phyloP scores from a whole-genome alignment of 2,797 vertebrate genomes.

The Poecilia picta region DNA sequence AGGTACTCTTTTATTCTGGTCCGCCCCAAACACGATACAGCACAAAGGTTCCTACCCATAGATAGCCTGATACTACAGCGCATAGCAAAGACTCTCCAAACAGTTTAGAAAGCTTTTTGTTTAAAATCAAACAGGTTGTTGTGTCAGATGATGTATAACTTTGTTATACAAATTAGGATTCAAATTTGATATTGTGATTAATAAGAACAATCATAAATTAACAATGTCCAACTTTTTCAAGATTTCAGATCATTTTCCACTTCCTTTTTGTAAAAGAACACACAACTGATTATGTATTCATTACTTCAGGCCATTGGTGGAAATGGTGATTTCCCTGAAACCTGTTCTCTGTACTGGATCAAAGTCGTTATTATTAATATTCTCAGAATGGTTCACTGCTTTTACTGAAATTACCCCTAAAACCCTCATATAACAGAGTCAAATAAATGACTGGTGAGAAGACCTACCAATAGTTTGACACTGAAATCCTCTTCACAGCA shows the following conservation, averaged over 20 bases:
- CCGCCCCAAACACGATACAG: too few species aligned
- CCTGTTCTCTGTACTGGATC: slow-evolving; percentile 1
- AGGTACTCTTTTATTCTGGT: too few species aligned
- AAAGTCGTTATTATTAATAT: neutral
- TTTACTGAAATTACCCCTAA: neutral
- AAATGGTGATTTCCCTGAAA: slow-evolving; percentile 3
- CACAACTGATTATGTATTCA: neutral
- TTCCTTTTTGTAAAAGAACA: neutral
- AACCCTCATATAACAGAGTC: neutral
- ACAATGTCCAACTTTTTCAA: neutral
- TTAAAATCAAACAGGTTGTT: neutral
- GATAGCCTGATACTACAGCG: too few species aligned
- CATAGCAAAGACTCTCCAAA: neutral
- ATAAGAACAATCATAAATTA: neutral
- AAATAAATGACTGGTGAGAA: slow-evolving; percentile 6
- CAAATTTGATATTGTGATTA: neutral
- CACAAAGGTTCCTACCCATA: too few species aligned
- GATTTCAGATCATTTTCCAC: neutral
- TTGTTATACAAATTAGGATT: neutral
- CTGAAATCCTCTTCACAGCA: slow-evolving; percentile 3
- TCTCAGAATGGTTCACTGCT: neutral
- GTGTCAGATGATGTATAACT: neutral
- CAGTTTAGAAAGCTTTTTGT: neutral
- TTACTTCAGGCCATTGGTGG: neutral
- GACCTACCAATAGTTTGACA: neutral